These are phyloP conservation scores for Drosophila setosimentum DNA, from an alignment of 2,888 invertebrate species.

Conservation along the genomic window DNA sequence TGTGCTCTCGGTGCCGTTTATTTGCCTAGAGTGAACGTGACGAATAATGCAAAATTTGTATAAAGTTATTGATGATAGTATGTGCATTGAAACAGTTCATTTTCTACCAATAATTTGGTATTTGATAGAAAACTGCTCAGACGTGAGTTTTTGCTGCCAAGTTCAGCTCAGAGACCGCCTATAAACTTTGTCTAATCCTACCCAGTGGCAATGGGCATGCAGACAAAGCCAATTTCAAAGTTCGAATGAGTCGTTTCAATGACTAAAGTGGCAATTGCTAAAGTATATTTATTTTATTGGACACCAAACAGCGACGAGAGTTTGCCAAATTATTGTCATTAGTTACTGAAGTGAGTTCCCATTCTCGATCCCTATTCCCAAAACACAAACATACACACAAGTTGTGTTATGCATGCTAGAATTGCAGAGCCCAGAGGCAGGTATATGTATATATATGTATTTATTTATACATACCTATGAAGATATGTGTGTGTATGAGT, in stretches of 20 bases:
- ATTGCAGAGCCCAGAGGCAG: constrained; percentile 49
- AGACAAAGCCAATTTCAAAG: constrained; percentile 54
- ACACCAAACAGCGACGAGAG: constrained; percentile 62
- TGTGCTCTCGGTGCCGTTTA: constrained; percentile 25
- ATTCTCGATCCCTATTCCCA: constrained; percentile 4
- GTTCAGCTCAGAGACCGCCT: constrained; percentile 9
- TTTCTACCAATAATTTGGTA: constrained; percentile 26
- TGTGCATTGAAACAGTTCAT: constrained; percentile 57
- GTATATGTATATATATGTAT: constrained; percentile 2
- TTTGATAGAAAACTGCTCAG: constrained; percentile 16
- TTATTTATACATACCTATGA: neutral
- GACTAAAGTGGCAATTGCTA: constrained; percentile 61
- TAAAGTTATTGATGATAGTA: constrained; percentile 41
- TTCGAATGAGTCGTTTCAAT: constrained; percentile 61
- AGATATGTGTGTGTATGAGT: constrained; percentile 4
- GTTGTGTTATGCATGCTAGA: constrained; percentile 39
- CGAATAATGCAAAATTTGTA: constrained; percentile 67
- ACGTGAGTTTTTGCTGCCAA: constrained; percentile 30
- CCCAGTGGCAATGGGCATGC: constrained; percentile 32
- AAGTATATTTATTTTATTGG: constrained; percentile 77
- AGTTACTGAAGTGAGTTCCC: constrained; percentile 59
- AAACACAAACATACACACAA: constrained; percentile 5
- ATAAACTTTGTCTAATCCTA: constrained; percentile 28
- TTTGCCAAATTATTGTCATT: constrained; percentile 79
- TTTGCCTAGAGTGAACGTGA: constrained; percentile 68